A percentile compares a stretch with the other conserved stretches of the same genome.
Evolutionary conservation across 2,797 vertebrate species (phyloP).

Genomic region (Leptoclinus maculatus): DNA sequence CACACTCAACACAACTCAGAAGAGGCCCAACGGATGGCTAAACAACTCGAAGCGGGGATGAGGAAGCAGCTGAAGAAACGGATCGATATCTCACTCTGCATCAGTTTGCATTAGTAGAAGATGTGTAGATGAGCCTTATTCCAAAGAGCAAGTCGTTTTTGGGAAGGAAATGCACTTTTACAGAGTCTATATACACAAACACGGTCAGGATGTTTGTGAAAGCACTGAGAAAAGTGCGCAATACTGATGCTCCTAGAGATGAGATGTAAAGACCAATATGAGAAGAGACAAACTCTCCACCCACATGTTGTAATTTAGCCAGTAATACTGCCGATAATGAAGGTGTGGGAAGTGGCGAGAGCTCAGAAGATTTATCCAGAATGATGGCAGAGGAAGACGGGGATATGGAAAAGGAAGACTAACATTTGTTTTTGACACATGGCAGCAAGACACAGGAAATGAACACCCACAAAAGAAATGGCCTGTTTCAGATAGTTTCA

Average conservation of each 20-base stretch:
- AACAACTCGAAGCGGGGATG: slow-evolving; percentile 11
- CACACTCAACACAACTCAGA: neutral
- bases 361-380: slow-evolving; percentile 9
- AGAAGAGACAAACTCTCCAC: slow-evolving; percentile 22
- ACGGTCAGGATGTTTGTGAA: neutral
- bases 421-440: too few species aligned
- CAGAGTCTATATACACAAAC: neutral
- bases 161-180: slow-evolving; percentile 6
- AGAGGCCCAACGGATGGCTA: neutral
- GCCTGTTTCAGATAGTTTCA: neutral
- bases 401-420: neutral
- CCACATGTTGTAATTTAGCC: slow-evolving; percentile 22
- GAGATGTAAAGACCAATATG: neutral
- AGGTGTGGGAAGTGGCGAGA: slow-evolving; percentile 15
- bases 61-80: slow-evolving; percentile 10
- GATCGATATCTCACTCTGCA: slow-evolving; percentile 25
- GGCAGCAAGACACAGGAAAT: neutral
- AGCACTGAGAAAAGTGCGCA: neutral
- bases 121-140: neutral
- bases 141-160: neutral
- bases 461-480: neutral
- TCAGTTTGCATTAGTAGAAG: neutral
- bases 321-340: slow-evolving; percentile 28
- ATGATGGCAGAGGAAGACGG: neutral
- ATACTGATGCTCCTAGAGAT: neutral